Conservation (phyloP, 1,140 invertebrate genomes). For the Drosophila pseudoananassae region DNA sequence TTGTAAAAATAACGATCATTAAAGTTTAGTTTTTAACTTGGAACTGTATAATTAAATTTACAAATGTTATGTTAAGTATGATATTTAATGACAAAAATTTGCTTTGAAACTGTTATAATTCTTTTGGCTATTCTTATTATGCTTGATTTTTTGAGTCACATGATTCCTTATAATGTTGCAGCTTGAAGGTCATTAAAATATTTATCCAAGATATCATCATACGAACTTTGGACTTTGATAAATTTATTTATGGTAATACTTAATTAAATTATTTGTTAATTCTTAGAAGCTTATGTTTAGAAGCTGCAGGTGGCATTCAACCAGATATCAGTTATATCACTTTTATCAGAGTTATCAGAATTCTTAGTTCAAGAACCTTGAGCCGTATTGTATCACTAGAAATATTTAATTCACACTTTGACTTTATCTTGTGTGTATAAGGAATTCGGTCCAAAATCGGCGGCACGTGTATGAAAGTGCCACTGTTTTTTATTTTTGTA, state of each 20-base stretch:
- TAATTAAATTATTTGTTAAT: conserved; percentile 19
- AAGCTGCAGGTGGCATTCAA: not conserved
- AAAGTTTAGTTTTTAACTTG: not conserved
- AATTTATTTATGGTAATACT: conserved; percentile 1
- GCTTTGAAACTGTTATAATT: no score
- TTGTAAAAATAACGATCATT: not conserved
- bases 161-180: not conserved
- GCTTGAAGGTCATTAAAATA: not conserved
- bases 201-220: not conserved
- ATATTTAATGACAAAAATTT: not conserved
- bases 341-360: not conserved
- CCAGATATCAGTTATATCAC: not conserved
- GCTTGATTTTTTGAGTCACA: no score
- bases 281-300: not conserved
- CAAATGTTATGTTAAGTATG: not conserved
- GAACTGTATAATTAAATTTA: not conserved
- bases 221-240: conserved; percentile 18
- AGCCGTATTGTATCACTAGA: not conserved
- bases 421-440: conserved; percentile 5
- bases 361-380: not conserved
- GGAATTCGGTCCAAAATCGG: conserved; percentile 12
- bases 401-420: conserved; percentile 5
- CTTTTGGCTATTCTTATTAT: no score
- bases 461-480: conserved; percentile 29
- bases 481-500: conserved; percentile 3